Conservation (phyloP, 2,113 vertebrate species). For the Scomber japonicus region DNA sequence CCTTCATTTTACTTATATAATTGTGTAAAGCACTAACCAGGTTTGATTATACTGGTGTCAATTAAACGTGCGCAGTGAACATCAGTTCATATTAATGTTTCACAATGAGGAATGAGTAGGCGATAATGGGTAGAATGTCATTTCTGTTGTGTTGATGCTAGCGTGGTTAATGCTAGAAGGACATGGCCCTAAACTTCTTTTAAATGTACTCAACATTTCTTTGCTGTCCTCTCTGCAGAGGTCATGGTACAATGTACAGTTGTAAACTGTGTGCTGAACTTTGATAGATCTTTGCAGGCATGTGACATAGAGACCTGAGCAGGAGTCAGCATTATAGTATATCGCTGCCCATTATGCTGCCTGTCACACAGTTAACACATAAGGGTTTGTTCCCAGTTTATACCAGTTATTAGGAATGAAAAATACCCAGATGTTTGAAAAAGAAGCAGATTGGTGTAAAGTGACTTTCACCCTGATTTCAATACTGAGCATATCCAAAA, state of each 20-base stretch:
- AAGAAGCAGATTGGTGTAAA: too few relatives aligned
- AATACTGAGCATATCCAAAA: not conserved
- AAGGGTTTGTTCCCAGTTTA: not conserved
- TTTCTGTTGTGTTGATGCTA: not conserved
- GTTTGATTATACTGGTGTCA: not conserved
- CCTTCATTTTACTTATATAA: not conserved
- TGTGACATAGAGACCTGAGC: conserved; percentile 31
- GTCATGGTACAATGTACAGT: conserved; percentile 23
- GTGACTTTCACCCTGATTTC: too few relatives aligned
- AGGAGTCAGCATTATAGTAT: not conserved
- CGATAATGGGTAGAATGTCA: not conserved
- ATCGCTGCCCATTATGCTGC: not conserved
- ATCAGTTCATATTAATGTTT: not conserved
- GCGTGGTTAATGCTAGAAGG: not conserved
- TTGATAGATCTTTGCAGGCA: conserved; percentile 42
- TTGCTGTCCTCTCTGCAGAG: not conserved
- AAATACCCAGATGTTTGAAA: not conserved
- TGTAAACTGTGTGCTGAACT: conserved; percentile 11
- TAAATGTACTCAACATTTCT: not conserved
- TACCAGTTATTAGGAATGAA: not conserved
- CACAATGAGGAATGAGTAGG: not conserved
- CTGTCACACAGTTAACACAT: not conserved
- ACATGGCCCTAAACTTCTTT: not conserved
- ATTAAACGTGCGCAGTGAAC: not conserved
- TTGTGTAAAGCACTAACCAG: not conserved